Evolutionary conservation across 2,797 vertebrate genomes (phyloP).

Genomic region (Mycteria americana): DNA sequence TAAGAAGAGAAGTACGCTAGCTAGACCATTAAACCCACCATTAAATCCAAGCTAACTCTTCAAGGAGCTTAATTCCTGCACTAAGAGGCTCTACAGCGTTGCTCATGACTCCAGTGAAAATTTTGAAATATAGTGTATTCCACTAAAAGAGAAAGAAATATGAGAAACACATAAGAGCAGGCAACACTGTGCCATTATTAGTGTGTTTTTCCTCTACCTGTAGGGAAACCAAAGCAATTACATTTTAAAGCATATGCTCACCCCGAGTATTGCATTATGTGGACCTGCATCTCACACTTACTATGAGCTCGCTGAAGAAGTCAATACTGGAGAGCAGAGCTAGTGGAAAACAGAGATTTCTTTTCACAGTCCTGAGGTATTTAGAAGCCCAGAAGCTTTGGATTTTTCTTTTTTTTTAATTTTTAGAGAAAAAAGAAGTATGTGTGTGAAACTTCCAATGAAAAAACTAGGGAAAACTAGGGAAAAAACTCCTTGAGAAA

Average conservation of each 20-base stretch:
- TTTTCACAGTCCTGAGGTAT: not conserved
- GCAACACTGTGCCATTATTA: not conserved
- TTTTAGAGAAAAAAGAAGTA: not conserved
- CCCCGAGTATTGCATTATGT: not conserved
- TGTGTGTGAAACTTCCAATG: not conserved
- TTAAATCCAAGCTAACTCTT: not conserved
- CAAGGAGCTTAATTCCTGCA: not conserved
- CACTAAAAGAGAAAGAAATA: not conserved
- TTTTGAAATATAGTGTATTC: not conserved
- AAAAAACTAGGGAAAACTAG: not conserved
- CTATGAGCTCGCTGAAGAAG: not conserved
- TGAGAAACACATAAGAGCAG: fast-evolving
- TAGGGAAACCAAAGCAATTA: not conserved
- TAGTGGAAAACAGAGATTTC: not conserved
- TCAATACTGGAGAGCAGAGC: not conserved
- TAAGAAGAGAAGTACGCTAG: not conserved
- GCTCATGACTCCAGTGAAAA: not conserved
- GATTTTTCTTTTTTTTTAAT: not conserved
- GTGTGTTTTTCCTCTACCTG: not conserved
- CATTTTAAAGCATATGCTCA: not conserved
- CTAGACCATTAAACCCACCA: not conserved
- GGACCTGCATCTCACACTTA: not conserved
- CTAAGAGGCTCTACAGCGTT: not conserved
- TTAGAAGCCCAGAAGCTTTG: not conserved
- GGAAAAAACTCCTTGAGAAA: not conserved